Evolutionary conservation across 2,113 vertebrate genomes (phyloP).

Genomic region (Caloenas nicobarica): DNA sequence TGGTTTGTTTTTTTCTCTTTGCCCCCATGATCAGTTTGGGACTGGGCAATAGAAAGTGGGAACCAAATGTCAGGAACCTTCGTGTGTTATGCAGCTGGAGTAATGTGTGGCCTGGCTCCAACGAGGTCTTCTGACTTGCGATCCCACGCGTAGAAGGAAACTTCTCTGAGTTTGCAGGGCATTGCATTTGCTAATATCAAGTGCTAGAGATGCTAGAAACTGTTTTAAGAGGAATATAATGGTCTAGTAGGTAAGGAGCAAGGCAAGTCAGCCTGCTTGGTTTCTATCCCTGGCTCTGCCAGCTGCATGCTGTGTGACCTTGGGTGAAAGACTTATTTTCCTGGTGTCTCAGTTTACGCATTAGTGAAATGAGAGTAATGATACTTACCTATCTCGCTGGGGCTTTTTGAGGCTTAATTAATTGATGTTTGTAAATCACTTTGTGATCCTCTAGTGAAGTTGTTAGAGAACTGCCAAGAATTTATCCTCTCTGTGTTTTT

Average conservation of each 20-base stretch:
- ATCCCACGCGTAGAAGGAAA: neutral
- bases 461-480: slow-evolving; percentile 55
- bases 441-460: slow-evolving; percentile 36
- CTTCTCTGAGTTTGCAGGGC: neutral
- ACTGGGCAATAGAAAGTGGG: neutral
- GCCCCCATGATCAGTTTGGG: neutral
- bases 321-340: slow-evolving; percentile 55
- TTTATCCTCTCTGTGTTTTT: neutral
- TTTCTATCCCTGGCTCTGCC: slow-evolving; percentile 1
- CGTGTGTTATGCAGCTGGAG: rapidly evolving
- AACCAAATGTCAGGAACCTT: neutral
- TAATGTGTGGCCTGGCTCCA: neutral
- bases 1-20: neutral
- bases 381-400: slow-evolving; percentile 46
- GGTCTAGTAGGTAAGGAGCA: neutral
- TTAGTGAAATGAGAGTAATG: slow-evolving; percentile 67
- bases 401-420: slow-evolving; percentile 58
- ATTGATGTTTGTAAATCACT: slow-evolving; percentile 67
- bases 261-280: neutral
- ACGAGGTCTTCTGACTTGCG: neutral
- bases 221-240: neutral
- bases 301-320: slow-evolving; percentile 49
- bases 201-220: neutral
- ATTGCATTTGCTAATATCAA: neutral
- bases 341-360: slow-evolving; percentile 7